Evolutionary conservation across 2,797 vertebrate species (phyloP).

Genomic region (Sebastiscus albofasciatus): DNA sequence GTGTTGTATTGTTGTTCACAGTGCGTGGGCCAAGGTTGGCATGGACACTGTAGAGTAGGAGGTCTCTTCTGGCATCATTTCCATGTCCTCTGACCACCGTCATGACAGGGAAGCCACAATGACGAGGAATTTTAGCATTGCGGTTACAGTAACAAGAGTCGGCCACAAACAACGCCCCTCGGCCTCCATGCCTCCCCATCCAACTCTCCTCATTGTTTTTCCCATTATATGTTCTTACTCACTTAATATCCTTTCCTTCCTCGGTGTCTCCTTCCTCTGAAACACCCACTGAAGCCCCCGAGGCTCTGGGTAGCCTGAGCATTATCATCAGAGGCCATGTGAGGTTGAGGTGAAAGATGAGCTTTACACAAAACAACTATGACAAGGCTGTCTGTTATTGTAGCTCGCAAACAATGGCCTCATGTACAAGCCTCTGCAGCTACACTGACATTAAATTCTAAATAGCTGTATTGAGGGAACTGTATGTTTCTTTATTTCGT

Average conservation of each 20-base stretch:
- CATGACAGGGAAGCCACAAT: conserved; percentile 67
- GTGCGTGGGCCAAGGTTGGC: conserved; percentile 36
- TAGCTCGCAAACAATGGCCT: conserved; percentile 49
- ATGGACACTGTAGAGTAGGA: conserved; percentile 46
- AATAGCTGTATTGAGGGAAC: conserved; percentile 28
- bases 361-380: conserved; percentile 54
- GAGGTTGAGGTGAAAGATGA: conserved; percentile 68
- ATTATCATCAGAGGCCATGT: conserved; percentile 63
- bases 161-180: conserved; percentile 61
- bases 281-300: conserved; percentile 48
- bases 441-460: conserved; percentile 40
- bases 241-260: conserved; percentile 57
- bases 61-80: conserved; percentile 51
- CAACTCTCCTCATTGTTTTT: conserved; percentile 63
- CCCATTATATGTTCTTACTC: conserved; percentile 54
- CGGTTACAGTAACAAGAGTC: conserved; percentile 59
- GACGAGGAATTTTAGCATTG: conserved; percentile 65
- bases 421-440: conserved; percentile 33
- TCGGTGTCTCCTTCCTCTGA: conserved; percentile 49
- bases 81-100: conserved; percentile 55
- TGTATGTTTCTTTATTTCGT: conserved; percentile 47
- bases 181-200: conserved; percentile 34
- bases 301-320: conserved; percentile 56
- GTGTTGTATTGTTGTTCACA: conserved; percentile 33
- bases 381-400: conserved; percentile 55